Evolutionary conservation across 2,888 invertebrate species (phyloP).

Genomic region (Eupithecia inturbata): DNA sequence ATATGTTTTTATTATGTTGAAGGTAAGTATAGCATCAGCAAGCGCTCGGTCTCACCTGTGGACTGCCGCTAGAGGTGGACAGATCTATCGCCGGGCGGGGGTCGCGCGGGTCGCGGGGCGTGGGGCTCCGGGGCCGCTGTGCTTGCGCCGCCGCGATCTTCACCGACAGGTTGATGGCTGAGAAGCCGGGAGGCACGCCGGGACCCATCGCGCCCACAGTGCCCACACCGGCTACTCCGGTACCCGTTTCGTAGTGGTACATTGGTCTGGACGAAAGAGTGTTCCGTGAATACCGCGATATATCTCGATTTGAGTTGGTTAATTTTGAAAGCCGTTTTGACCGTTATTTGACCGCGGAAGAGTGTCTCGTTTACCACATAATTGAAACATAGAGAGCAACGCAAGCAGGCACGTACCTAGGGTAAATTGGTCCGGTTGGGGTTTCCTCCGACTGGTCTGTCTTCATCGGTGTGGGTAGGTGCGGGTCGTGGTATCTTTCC

Average conservation of each 20-base stretch:
- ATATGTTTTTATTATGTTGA: neutral
- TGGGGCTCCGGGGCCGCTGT: constrained; percentile 88
- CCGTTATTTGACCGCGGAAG: constrained; percentile 24
- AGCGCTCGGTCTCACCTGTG: constrained; percentile 86
- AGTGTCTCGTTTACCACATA: constrained; percentile 80
- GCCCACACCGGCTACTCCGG: constrained; percentile 84
- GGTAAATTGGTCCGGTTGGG: constrained; percentile 89
- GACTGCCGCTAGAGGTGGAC: constrained; percentile 94
- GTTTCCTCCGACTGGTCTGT: constrained; percentile 88
- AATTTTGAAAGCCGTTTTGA: constrained; percentile 14
- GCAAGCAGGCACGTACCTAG: constrained; percentile 81
- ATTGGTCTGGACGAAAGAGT: constrained; percentile 86
- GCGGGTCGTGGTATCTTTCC: constrained; percentile 85
- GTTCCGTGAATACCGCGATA: constrained; percentile 33
- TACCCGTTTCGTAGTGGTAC: constrained; percentile 90
- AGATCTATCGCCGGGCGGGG: constrained; percentile 93
- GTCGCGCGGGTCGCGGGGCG: constrained; percentile 90
- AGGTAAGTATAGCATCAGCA: constrained; percentile 26
- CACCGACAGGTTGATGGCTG: constrained; percentile 92
- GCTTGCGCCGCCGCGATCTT: constrained; percentile 91
- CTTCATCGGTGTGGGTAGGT: constrained; percentile 86
- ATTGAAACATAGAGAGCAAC: constrained; percentile 49
- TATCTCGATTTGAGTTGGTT: neutral
- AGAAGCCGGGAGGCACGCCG: constrained; percentile 89
- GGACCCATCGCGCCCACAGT: constrained; percentile 86